Percentiles rank a stretch among this genome's conserved stretches.
phyloP scores from a whole-genome alignment of 2,888 invertebrate species.

The Leistus spinibarbis region DNA sequence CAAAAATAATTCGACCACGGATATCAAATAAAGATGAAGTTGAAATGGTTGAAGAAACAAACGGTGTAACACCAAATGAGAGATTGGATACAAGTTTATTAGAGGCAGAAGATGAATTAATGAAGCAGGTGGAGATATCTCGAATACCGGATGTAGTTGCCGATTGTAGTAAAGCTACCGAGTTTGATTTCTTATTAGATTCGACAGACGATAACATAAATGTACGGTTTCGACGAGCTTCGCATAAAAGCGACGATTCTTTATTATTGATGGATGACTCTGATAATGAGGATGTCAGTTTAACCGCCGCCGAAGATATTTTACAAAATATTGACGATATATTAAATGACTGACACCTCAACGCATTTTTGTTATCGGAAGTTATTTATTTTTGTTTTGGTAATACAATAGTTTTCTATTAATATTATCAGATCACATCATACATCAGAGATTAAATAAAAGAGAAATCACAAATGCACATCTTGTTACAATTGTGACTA shows the following conservation, averaged over 20 bases:
- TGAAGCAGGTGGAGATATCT: background rate
- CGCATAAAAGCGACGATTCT: slow-evolving; percentile 50
- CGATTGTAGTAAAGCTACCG: slow-evolving; percentile 14
- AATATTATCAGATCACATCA: background rate
- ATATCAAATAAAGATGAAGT: slow-evolving; percentile 39
- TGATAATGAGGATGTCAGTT: slow-evolving; percentile 50
- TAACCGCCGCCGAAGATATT: slow-evolving; percentile 55
- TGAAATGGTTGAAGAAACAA: slow-evolving; percentile 6
- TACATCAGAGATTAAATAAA: background rate
- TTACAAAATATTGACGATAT: slow-evolving; percentile 57
- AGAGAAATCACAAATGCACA: background rate
- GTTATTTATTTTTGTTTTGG: background rate
- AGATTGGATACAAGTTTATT: slow-evolving; percentile 37
- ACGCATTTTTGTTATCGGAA: background rate
- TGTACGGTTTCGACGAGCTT: slow-evolving; percentile 47
- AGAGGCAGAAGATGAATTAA: slow-evolving; percentile 38
- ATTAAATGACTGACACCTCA: slow-evolving; percentile 49
- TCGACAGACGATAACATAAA: background rate
- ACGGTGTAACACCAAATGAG: background rate
- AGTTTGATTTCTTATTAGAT: slow-evolving; percentile 1
- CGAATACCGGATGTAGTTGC: slow-evolving; percentile 28
- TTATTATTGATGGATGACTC: slow-evolving; percentile 21
- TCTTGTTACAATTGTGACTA: slow-evolving; percentile 3
- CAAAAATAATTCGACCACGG: slow-evolving; percentile 40
- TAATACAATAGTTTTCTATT: background rate